A percentile compares a stretch with the other conserved stretches of the same genome.
Evolutionary conservation across 2,888 invertebrate genomes (phyloP).

Genomic region (Geophilus truncorum): DNA sequence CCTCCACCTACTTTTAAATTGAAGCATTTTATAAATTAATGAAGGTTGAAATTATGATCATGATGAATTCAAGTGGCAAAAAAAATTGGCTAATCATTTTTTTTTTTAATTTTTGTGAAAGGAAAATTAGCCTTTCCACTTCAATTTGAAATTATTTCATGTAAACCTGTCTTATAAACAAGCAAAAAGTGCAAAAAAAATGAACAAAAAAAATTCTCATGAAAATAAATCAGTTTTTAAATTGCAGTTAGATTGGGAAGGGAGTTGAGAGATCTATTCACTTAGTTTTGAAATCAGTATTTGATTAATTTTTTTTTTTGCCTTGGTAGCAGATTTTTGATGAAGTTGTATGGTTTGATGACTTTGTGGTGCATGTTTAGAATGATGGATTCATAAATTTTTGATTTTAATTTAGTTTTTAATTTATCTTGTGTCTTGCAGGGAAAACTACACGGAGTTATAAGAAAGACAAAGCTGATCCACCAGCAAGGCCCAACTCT

Average conservation of each 20-base stretch:
- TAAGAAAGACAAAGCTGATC: slow-evolving; percentile 33
- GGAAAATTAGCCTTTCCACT: not conserved
- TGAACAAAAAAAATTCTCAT: not conserved
- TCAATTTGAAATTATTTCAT: not conserved
- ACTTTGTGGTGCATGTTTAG: too few relatives aligned
- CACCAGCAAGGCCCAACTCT: slow-evolving; percentile 35
- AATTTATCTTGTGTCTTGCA: not conserved
- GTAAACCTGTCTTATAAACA: too few relatives aligned
- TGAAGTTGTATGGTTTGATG: not conserved
- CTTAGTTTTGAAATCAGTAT: not conserved
- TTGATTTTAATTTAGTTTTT: not conserved
- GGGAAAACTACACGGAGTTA: slow-evolving; percentile 30
- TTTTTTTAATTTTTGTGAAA: not conserved
- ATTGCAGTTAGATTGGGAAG: too few relatives aligned
- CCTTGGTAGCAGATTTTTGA: not conserved
- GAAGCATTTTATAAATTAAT: not conserved
- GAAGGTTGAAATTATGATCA: not conserved
- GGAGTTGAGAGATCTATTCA: too few relatives aligned
- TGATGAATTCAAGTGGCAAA: too few relatives aligned
- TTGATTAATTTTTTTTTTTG: not conserved
- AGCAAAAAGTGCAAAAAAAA: too few relatives aligned
- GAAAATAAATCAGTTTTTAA: not conserved
- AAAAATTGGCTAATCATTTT: not conserved
- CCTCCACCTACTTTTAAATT: not conserved
- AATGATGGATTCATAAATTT: too few relatives aligned